Evolutionary conservation across 2,888 invertebrate genomes (phyloP).

Genomic region (Scelioninae gen. 2): DNA sequence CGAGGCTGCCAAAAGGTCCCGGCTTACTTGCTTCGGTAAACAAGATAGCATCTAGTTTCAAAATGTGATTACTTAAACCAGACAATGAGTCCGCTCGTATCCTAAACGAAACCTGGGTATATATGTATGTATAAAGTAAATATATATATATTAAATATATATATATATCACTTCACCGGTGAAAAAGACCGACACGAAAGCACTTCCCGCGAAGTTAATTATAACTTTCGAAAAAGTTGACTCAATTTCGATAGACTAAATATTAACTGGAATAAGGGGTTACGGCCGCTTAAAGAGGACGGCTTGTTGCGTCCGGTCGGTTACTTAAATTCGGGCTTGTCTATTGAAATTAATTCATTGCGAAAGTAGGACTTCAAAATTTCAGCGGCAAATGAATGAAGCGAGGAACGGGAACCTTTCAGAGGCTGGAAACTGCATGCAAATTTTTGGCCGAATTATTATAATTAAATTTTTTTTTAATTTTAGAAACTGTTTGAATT

Average conservation of each 20-base stretch:
- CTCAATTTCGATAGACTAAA: slow-evolving; percentile 31
- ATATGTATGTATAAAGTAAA: too few relatives aligned
- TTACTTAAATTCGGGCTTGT: slow-evolving; percentile 17
- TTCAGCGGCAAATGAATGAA: neutral
- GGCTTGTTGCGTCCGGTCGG: slow-evolving; percentile 21
- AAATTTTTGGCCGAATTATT: too few relatives aligned
- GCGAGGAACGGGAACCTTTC: neutral
- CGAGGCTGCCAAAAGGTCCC: slow-evolving; percentile 35
- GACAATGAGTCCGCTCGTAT: slow-evolving; percentile 31
- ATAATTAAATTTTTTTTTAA: too few relatives aligned
- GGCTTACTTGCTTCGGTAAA: slow-evolving; percentile 29
- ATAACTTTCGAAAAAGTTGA: slow-evolving; percentile 35
- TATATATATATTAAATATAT: neutral
- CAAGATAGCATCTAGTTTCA: slow-evolving; percentile 44
- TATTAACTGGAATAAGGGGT: slow-evolving; percentile 15
- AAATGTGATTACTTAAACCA: slow-evolving; percentile 44
- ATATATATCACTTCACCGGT: slow-evolving; percentile 17
- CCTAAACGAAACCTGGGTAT: neutral
- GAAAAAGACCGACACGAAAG: slow-evolving; percentile 22
- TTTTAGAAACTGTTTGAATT: too few relatives aligned
- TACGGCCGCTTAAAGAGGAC: slow-evolving; percentile 14
- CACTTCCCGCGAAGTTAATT: slow-evolving; percentile 28
- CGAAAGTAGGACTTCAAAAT: slow-evolving; percentile 13
- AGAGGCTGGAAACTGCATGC: too few relatives aligned
- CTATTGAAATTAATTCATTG: slow-evolving; percentile 4